Evolutionary conservation across 2,797 vertebrate genomes (phyloP).

Genomic region (Microctenopoma stevenorrisi): DNA sequence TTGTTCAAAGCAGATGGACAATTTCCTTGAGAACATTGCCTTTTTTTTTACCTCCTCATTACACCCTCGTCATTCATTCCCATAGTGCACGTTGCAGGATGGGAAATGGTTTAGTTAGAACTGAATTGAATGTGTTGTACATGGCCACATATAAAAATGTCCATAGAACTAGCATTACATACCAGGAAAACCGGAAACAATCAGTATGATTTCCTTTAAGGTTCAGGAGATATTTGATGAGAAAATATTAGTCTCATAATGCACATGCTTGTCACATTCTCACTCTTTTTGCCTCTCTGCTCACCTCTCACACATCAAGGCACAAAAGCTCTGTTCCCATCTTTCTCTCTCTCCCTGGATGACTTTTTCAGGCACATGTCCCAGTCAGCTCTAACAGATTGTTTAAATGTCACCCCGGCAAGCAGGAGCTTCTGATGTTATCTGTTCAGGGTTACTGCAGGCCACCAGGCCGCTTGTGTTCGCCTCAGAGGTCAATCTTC

Average conservation of each 20-base stretch:
- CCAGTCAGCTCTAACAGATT: constrained; percentile 73
- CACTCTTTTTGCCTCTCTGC: constrained; percentile 22
- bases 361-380: constrained; percentile 65
- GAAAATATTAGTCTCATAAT: constrained; percentile 14
- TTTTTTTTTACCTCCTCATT: constrained; percentile 33
- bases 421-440: constrained; percentile 75
- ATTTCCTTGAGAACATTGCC: constrained; percentile 35
- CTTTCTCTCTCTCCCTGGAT: constrained; percentile 9
- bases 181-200: constrained; percentile 14
- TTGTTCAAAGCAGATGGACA: constrained; percentile 19
- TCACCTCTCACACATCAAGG: not conserved
- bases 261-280: constrained; percentile 45
- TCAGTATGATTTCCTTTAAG: constrained; percentile 15
- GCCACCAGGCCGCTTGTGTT: constrained; percentile 51
- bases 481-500: constrained; percentile 35
- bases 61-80: constrained; percentile 15
- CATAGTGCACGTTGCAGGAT: constrained; percentile 41
- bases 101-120: constrained; percentile 26
- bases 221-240: constrained; percentile 4
- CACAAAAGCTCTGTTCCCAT: not conserved
- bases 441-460: constrained; percentile 73
- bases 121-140: constrained; percentile 21
- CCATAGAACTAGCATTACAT: not conserved
- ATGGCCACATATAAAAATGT: not conserved
- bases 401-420: constrained; percentile 81